phyloP scores from a whole-genome alignment of 2,888 invertebrate species.

The Tinea pellionella region DNA sequence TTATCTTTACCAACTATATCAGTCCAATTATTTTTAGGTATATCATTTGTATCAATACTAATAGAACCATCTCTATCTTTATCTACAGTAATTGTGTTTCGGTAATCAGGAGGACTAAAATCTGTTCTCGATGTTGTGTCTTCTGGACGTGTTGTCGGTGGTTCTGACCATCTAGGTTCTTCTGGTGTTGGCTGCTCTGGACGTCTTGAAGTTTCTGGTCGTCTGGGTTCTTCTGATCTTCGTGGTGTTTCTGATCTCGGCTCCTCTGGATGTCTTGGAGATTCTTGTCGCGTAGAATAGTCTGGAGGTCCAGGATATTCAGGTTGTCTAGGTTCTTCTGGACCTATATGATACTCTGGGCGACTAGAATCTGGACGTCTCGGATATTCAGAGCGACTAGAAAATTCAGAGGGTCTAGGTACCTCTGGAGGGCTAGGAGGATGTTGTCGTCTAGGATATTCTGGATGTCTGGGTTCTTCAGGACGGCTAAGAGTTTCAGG shows the following conservation, averaged over 20 bases:
- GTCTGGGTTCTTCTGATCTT: no score
- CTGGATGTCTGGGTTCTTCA: slow-evolving; percentile 20
- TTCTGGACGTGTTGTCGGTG: slow-evolving; percentile 13
- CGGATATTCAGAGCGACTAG: neutral
- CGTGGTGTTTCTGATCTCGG: neutral
- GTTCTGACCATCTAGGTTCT: slow-evolving; percentile 6
- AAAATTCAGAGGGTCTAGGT: neutral
- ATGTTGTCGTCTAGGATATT: slow-evolving; percentile 2
- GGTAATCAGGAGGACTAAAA: slow-evolving; percentile 19
- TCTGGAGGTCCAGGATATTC: neutral
- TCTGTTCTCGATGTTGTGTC: slow-evolving; percentile 19
- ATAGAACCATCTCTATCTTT: slow-evolving; percentile 30
- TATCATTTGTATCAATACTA: slow-evolving; percentile 29
- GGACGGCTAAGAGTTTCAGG: slow-evolving; percentile 17
- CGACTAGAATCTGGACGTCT: neutral
- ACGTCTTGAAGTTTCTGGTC: no score
- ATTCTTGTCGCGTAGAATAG: slow-evolving; percentile 11
- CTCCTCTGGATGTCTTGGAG: neutral
- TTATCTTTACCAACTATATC: slow-evolving; percentile 28
- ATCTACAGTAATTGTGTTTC: slow-evolving; percentile 23
- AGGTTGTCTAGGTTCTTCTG: neutral
- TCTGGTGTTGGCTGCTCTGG: slow-evolving; percentile 13
- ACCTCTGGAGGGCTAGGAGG: neutral
- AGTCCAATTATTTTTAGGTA: slow-evolving; percentile 39
- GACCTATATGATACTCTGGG: slow-evolving; percentile 3